These are phyloP conservation scores for Caracal caracal DNA, from an alignment of 2,113 vertebrate species.

Conservation along the genomic window DNA sequence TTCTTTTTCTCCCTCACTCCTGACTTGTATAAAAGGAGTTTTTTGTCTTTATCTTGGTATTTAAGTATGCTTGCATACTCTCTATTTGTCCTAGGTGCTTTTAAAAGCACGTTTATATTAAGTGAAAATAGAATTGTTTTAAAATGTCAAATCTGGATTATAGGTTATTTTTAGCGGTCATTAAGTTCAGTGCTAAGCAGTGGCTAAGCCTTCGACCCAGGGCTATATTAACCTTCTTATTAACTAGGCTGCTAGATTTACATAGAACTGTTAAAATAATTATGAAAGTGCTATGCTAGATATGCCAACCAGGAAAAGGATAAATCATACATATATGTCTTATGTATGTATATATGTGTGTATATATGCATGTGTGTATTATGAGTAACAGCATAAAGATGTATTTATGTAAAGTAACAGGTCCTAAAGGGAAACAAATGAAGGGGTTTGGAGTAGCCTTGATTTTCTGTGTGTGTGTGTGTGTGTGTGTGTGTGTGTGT, in stretches of 20 bases:
- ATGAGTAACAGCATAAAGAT: neutral
- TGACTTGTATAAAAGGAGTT: neutral
- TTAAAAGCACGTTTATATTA: conserved; percentile 24
- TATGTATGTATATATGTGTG: neutral
- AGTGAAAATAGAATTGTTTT: conserved; percentile 25
- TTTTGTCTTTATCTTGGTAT: neutral
- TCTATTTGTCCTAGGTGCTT: neutral
- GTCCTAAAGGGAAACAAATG: neutral
- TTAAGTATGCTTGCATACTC: neutral
- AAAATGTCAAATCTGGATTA: neutral
- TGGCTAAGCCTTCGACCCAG: neutral
- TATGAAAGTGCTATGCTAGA: neutral
- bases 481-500: neutral
- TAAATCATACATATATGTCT: neutral
- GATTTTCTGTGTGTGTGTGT: neutral
- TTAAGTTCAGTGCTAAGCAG: neutral
- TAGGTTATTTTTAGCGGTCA: conserved; percentile 3
- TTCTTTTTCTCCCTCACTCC: neutral
- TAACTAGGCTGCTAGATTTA: conserved; percentile 5
- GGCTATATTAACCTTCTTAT: neutral
- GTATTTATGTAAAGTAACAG: neutral
- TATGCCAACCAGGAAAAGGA: neutral
- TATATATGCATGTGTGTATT: neutral
- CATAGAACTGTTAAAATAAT: neutral
- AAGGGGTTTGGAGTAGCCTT: neutral